Conservation (phyloP, 1,140 invertebrate genomes). For the Cotesia glomerata region DNA sequence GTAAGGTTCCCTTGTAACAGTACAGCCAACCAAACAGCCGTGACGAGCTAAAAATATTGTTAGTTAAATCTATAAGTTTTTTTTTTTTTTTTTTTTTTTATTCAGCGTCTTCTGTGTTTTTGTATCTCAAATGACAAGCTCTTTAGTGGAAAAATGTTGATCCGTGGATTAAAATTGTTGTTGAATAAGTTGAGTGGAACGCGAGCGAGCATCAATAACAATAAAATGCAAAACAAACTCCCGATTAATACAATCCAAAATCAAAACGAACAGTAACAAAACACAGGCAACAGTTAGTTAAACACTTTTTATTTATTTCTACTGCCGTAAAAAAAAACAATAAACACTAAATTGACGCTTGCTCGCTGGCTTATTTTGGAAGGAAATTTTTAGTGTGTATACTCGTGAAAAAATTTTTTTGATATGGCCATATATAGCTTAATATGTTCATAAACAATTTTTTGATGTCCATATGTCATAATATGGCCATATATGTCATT, state of each 20-base stretch:
- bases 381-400: no score
- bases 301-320: not conserved
- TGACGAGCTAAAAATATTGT: conserved; percentile 61
- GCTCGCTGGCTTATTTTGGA: not conserved
- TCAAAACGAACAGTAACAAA: not conserved
- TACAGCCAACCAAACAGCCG: conserved; percentile 65
- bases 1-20: conserved; percentile 65
- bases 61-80: conserved; percentile 8
- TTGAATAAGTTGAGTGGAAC: no score
- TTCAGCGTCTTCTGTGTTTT: conserved; percentile 8
- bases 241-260: not conserved
- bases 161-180: no score
- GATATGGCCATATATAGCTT: no score
- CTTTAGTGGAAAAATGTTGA: no score
- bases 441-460: no score
- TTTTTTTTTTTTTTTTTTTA: conserved; percentile 1
- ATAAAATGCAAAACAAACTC: not conserved
- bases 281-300: not conserved
- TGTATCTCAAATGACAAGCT: not conserved
- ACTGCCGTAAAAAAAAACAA: not conserved
- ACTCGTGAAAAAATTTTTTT: no score
- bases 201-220: conserved; percentile 23
- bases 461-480: no score
- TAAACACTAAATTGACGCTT: conserved; percentile 5
- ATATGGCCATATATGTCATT: no score